Evolutionary conservation across 2,797 vertebrate genomes (phyloP).

Genomic region (Pogoniulus pusillus): DNA sequence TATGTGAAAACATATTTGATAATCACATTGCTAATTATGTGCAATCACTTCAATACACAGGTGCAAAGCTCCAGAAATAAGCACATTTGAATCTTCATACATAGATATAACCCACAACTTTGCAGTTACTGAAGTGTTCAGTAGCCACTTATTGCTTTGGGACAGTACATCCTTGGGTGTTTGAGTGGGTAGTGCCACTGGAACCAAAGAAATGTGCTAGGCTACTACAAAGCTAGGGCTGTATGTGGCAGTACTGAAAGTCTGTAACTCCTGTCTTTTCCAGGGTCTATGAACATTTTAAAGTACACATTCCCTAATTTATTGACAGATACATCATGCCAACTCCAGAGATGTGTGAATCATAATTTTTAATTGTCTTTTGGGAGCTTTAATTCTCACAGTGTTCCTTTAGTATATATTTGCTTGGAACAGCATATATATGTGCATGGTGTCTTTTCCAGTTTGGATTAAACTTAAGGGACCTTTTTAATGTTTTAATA

Average conservation of each 20-base stretch:
- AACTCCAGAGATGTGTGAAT: neutral
- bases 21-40: conserved; percentile 63
- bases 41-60: conserved; percentile 70
- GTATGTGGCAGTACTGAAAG: neutral
- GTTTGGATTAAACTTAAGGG: conserved; percentile 48
- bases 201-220: neutral
- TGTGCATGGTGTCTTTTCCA: neutral
- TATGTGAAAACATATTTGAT: conserved; percentile 68
- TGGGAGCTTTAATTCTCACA: neutral
- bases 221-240: neutral
- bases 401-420: neutral
- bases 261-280: neutral
- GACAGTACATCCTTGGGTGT: neutral
- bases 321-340: neutral
- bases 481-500: conserved; percentile 69
- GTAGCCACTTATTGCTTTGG: neutral
- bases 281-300: neutral
- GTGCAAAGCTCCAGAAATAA: conserved; percentile 56
- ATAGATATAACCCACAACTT: neutral
- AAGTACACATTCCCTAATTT: neutral
- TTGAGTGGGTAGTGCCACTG: neutral
- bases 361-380: neutral
- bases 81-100: conserved; percentile 4
- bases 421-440: neutral
- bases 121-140: neutral